Evolutionary conservation across 2,888 invertebrate genomes (phyloP).

Genomic region (Pinctada fucata): DNA sequence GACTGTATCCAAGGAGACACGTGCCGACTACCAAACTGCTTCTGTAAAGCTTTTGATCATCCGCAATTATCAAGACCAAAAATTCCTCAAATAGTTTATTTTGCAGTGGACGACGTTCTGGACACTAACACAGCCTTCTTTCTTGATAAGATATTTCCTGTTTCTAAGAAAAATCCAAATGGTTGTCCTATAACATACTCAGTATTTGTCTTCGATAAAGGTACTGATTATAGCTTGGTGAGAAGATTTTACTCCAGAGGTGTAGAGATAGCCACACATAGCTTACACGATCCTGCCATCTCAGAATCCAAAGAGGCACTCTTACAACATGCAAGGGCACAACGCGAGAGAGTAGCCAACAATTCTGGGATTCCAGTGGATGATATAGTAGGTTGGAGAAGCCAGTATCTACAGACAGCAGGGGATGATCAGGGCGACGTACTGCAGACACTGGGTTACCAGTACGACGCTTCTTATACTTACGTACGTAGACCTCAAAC

Average conservation of each 20-base stretch:
- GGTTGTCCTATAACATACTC: conserved; percentile 88
- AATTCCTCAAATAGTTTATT: conserved; percentile 37
- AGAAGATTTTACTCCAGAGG: conserved; percentile 92
- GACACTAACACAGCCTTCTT: conserved; percentile 7
- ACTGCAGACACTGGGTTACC: conserved; percentile 54
- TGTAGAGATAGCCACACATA: conserved; percentile 91
- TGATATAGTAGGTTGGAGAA: conserved; percentile 60
- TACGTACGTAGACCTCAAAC: conserved; percentile 42
- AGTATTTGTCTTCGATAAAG: conserved; percentile 98
- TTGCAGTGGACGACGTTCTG: conserved; percentile 32
- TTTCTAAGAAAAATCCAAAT: conserved; percentile 80
- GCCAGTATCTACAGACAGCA: conserved; percentile 59
- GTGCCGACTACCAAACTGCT: conserved; percentile 24
- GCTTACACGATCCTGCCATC: conserved; percentile 80
- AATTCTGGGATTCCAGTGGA: conserved; percentile 52
- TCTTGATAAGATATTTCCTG: conserved; percentile 21
- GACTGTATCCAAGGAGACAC: conserved; percentile 24
- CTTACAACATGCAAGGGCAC: conserved; percentile 51
- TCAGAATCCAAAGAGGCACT: conserved; percentile 76
- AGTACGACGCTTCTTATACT: conserved; percentile 62
- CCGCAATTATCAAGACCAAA: conserved; percentile 12
- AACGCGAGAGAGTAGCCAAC: conserved; percentile 56
- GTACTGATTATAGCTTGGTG: conserved; percentile 99
- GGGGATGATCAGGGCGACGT: conserved; percentile 58
- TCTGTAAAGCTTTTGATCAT: conserved; percentile 39